phyloP scores from a whole-genome alignment of 2,797 vertebrate species.

The Lagorchestes hirsutus region DNA sequence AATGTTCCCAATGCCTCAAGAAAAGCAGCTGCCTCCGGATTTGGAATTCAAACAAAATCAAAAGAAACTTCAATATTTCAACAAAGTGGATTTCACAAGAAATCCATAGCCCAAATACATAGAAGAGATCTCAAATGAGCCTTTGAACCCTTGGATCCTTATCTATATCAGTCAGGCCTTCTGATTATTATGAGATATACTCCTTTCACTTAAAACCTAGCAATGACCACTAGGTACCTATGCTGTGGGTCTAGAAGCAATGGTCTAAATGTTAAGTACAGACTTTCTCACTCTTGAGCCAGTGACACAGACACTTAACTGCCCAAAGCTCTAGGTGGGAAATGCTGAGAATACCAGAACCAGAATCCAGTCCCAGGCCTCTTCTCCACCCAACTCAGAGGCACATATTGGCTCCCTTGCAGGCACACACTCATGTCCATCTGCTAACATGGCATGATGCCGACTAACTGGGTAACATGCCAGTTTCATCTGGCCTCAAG shows the following conservation, averaged over 20 bases:
- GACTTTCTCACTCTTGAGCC: not conserved
- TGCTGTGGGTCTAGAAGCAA: not conserved
- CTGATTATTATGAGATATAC: not conserved
- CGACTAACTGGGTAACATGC: conserved; percentile 63
- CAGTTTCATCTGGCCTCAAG: conserved; percentile 37
- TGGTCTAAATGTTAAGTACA: not conserved
- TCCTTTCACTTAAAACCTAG: not conserved
- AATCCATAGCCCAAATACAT: not conserved
- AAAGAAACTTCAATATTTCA: not conserved
- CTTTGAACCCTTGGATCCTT: conserved; percentile 35
- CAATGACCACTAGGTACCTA: not conserved
- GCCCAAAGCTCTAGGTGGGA: not conserved
- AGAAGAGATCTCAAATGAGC: not conserved
- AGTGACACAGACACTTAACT: not conserved
- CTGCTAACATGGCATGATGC: conserved; percentile 63
- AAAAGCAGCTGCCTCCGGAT: not conserved
- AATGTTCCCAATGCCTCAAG: not conserved
- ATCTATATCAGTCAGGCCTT: conserved; percentile 51
- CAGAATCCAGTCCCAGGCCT: not conserved
- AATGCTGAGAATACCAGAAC: conserved; percentile 55
- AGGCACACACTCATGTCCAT: not conserved
- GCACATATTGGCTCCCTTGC: conserved; percentile 65
- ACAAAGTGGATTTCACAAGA: not conserved
- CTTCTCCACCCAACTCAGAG: not conserved
- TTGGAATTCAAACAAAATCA: not conserved